Evolutionary conservation across 2,888 invertebrate species (phyloP).

Genomic region (Caenorhabditis sp.): DNA sequence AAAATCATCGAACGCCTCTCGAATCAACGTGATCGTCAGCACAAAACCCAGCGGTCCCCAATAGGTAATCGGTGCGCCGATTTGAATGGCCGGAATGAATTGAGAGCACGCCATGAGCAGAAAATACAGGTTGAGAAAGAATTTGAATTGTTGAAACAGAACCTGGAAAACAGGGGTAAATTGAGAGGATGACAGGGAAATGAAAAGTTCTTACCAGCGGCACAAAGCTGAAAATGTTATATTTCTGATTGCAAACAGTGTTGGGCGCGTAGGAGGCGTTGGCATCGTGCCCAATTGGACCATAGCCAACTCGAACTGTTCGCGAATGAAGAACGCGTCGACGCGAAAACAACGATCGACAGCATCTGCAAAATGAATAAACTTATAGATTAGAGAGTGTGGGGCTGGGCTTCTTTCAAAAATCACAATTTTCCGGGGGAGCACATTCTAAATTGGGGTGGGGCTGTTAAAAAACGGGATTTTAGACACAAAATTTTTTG

Average conservation of each 20-base stretch:
- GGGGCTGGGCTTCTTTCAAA: too few relatives aligned
- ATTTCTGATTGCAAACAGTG: constrained; percentile 96
- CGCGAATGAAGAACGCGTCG: constrained; percentile 65
- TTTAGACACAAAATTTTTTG: too few relatives aligned
- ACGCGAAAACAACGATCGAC: constrained; percentile 63
- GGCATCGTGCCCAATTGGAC: constrained; percentile 51
- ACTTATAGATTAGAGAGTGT: not conserved
- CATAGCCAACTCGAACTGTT: constrained; percentile 69
- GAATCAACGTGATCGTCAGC: constrained; percentile 89
- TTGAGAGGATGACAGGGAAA: not conserved
- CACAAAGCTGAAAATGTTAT: constrained; percentile 79
- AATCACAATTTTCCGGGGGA: too few relatives aligned
- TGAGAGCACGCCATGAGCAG: constrained; percentile 96
- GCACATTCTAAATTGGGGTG: too few relatives aligned
- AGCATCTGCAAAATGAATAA: constrained; percentile 57
- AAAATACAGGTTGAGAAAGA: constrained; percentile 97
- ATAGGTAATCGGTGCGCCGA: constrained; percentile 97
- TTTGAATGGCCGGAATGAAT: constrained; percentile 93
- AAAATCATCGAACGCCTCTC: constrained; percentile 96
- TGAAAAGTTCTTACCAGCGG: constrained; percentile 73
- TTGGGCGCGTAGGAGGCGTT: constrained; percentile 76
- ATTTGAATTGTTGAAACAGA: constrained; percentile 96
- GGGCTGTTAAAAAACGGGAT: too few relatives aligned
- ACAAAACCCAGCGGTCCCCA: constrained; percentile 99
- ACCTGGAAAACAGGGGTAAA: constrained; percentile 76